Evolutionary conservation across 1,140 invertebrate genomes (phyloP).

Genomic region (Drosophila chauvacae): DNA sequence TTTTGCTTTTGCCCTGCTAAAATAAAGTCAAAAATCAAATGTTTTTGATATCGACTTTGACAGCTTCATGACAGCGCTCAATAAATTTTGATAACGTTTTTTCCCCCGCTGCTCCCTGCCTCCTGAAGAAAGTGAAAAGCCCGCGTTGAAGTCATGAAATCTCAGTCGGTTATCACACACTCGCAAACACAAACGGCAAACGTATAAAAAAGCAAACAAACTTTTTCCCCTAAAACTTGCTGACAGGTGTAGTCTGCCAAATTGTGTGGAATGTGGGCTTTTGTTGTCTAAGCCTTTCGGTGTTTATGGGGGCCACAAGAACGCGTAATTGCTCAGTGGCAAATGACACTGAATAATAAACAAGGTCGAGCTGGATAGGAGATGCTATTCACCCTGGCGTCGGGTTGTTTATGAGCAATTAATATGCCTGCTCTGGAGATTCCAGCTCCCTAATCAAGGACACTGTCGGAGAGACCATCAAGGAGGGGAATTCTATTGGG

Average conservation of each 20-base stretch:
- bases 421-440: slow-evolving; percentile 56
- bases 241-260: slow-evolving; percentile 62
- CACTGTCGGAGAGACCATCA: too few species aligned
- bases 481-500: background rate
- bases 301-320: slow-evolving; percentile 62
- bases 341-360: slow-evolving; percentile 73
- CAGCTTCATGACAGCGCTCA: slow-evolving; percentile 83
- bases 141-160: slow-evolving; percentile 60
- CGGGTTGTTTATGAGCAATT: slow-evolving; percentile 69
- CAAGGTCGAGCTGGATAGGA: slow-evolving; percentile 22
- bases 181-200: slow-evolving; percentile 9
- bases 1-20: slow-evolving; percentile 54
- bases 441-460: slow-evolving; percentile 9
- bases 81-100: slow-evolving; percentile 81
- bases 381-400: background rate
- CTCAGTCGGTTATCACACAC: slow-evolving; percentile 49
- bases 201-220: slow-evolving; percentile 60
- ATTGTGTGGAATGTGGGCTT: slow-evolving; percentile 14
- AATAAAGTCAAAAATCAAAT: slow-evolving; percentile 84
- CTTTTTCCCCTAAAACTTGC: slow-evolving; percentile 49
- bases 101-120: slow-evolving; percentile 5
- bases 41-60: slow-evolving; percentile 84
- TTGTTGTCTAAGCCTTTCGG: slow-evolving; percentile 67
- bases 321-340: slow-evolving; percentile 68
- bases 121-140: slow-evolving; percentile 62